Evolutionary conservation across 2,888 invertebrate species (phyloP).

Genomic region (Orthonevra nobilis): DNA sequence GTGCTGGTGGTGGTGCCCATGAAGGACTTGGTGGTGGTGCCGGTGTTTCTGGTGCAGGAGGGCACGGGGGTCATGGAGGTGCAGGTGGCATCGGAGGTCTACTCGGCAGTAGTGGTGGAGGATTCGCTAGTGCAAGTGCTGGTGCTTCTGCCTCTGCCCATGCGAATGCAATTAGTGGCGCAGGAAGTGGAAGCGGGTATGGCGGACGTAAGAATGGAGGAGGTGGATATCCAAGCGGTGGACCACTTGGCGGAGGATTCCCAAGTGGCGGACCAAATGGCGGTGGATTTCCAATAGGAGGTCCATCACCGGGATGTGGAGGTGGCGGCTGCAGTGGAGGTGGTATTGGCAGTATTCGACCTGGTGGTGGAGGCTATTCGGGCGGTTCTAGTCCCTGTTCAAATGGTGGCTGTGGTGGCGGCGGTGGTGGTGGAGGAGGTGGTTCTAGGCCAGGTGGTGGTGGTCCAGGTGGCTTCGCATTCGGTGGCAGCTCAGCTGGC

Average conservation of each 20-base stretch:
- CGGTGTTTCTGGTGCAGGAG: too few relatives aligned
- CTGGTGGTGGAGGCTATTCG: constrained; percentile 20
- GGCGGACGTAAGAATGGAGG: constrained; percentile 44
- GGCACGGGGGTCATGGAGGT: too few relatives aligned
- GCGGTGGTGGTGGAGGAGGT: constrained; percentile 29
- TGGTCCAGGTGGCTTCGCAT: constrained; percentile 8
- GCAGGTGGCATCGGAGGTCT: constrained; percentile 2
- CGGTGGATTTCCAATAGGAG: constrained; percentile 35
- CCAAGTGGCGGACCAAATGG: constrained; percentile 34
- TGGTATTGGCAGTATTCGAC: constrained; percentile 10
- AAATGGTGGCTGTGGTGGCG: constrained; percentile 33
- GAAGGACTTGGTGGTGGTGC: too few relatives aligned
- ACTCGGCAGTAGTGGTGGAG: constrained; percentile 15
- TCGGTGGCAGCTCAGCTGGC: constrained; percentile 34
- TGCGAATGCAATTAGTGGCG: constrained; percentile 35
- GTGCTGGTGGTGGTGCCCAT: too few relatives aligned
- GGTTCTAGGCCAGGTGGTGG: constrained; percentile 36
- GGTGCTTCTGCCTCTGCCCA: constrained; percentile 29
- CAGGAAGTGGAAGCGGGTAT: constrained; percentile 2
- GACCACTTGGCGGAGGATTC: constrained; percentile 42
- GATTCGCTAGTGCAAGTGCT: constrained; percentile 32
- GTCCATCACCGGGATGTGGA: constrained; percentile 40
- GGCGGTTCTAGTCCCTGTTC: too few relatives aligned
- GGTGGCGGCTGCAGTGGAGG: constrained; percentile 38
- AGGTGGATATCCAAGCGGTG: constrained; percentile 46